Base-by-base conservation (phyloP, 1,140 invertebrate species). In the Glossosoma conforme region DNA sequence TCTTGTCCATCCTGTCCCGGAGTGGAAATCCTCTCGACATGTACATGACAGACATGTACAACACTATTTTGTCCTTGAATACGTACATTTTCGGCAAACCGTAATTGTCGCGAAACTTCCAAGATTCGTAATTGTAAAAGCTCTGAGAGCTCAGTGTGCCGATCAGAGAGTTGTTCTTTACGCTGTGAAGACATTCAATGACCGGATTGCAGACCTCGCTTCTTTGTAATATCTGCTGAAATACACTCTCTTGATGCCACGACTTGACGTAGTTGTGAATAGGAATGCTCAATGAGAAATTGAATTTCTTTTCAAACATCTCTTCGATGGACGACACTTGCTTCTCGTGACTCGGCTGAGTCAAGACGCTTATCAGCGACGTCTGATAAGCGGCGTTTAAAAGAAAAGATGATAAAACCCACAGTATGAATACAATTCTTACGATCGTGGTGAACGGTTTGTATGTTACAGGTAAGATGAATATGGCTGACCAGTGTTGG, bases 11-110 rank as follows among this genome's bases (percentile, higher is more conserved):
- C 10, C 25, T 21, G 8, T 52, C 9, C 22, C 45, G 48, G 14
- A 61, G 46, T 18, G 58, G 54, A 30, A 46, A 57, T n/a, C 60
- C 60, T 57, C 59, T 61, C 9, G 51, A 20, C 42, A 58, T 45
- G 20, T 57, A 41, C 25, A 61, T 59, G 10, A 45, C 36, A 10
- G 52, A 44, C 1, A 58, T 58, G 47, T 45, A 61, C 18, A 41
- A 19, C 13, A 55, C 52, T 8, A 54, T 15, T 21, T 44, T 41
- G 2, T 56, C 22, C 3, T 54, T 20, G 32, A 61, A 61, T 13
- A 52, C 59, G 38, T 57, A 50, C 25, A 61, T 38, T 15, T 41
- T n/a, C 2, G 52, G 35, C 6, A 55, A 18, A 9, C 47, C 42
- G 11, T 44, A 28, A 2, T 44, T 32, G 24, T 48, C 44, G 1